A percentile compares a stretch with the other conserved stretches of the same genome.
These are phyloP conservation scores for Leptodactylus fallax DNA, from an alignment of 2,797 vertebrate species.

Conservation along the genomic window DNA sequence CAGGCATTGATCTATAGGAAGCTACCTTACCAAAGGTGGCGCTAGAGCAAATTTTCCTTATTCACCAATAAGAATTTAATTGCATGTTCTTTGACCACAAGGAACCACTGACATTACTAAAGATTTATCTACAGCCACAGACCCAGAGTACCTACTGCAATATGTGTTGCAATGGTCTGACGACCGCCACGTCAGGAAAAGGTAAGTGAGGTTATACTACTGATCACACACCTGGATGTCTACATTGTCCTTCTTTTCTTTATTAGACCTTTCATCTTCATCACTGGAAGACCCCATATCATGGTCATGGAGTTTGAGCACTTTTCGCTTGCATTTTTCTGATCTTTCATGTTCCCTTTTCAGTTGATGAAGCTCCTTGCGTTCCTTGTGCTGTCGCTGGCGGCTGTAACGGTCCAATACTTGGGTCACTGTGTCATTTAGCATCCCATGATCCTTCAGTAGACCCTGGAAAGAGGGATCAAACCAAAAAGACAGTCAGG, in stretches of 20 bases:
- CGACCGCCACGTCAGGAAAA: background rate
- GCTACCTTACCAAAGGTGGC: no score
- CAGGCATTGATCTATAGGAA: no score
- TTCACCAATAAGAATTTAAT: no score
- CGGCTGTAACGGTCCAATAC: conserved; percentile 72
- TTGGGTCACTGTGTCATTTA: conserved; percentile 55
- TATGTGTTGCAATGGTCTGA: no score
- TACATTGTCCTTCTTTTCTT: conserved; percentile 67
- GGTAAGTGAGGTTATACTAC: background rate
- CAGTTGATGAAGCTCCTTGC: conserved; percentile 81
- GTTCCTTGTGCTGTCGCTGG: conserved; percentile 77
- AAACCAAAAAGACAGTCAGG: background rate
- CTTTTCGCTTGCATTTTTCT: conserved; percentile 79
- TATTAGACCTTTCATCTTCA: background rate
- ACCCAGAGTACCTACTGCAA: no score
- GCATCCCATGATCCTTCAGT: conserved; percentile 80
- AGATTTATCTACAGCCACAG: no score
- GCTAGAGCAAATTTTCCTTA: no score
- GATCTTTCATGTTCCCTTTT: conserved; percentile 82
- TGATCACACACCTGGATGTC: conserved; percentile 87
- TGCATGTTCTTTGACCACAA: no score
- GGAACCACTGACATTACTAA: no score
- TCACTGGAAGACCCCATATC: conserved; percentile 77
- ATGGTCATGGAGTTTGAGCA: conserved; percentile 80
- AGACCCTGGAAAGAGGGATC: conserved; percentile 76